Conservation (phyloP, 2,797 vertebrate genomes). For the Phrynocephalus guinanensis region DNA sequence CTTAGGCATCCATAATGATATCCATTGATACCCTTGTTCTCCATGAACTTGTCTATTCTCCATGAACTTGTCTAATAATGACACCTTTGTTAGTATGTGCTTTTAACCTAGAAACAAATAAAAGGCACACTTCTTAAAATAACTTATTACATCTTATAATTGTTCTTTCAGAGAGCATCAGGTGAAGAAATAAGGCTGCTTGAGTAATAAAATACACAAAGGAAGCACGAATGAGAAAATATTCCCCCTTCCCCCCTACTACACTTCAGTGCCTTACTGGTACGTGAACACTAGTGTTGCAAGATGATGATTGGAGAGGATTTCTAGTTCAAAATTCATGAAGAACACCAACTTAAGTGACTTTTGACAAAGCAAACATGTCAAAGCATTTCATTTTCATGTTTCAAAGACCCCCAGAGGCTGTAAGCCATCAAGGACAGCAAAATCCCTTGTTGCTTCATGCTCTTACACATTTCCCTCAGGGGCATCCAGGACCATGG, state of each 20-base stretch:
- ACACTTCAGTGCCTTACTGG: no score
- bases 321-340: slow-evolving; percentile 15
- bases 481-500: background rate
- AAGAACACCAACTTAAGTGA: background rate
- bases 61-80: background rate
- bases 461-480: background rate
- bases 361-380: background rate
- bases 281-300: background rate
- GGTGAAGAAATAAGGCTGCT: background rate
- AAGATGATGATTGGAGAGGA: background rate
- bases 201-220: background rate
- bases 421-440: background rate
- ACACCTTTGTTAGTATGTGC: background rate
- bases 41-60: no score
- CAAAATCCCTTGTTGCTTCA: background rate
- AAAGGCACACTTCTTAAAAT: background rate
- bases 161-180: background rate
- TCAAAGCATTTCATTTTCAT: background rate
- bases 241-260: background rate
- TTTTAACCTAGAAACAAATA: background rate
- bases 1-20: no score
- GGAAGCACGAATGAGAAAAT: background rate
- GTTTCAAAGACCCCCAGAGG: background rate
- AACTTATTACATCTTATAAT: background rate
- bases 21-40: no score